Base-by-base conservation (phyloP, 1,140 invertebrate species). In the Drosophila fuyamai region DNA sequence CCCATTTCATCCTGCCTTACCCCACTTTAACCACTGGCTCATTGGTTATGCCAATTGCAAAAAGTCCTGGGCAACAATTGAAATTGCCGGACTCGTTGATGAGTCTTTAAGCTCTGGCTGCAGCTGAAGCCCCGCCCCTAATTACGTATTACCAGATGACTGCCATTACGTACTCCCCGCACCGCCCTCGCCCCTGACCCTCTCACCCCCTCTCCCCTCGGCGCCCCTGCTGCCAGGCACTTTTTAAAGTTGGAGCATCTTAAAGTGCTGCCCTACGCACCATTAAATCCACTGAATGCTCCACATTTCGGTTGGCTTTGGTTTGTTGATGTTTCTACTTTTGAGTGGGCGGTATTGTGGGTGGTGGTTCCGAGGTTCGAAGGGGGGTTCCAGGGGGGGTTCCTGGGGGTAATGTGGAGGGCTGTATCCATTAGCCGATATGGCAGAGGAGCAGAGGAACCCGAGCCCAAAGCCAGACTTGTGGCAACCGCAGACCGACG, bases 231-330 rank as follows among this genome's bases (percentile, higher is more conserved):
- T n/a, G 1, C 2, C 16, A 16, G 43, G 14, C 10, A 5, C 40
- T 10, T 32, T 73, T 82, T 77, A 76, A 83, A 51, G 57, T 47
- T 38, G 41, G 38, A 47, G 46, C 51, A 56, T 76, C 76, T 86
- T 86, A 62, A 86, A 82, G 74, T 70, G 44, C 50, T 57, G 72
- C 48, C 18, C 29, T 18, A 79, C 70, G 79, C 83, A 79, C 68
- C 83, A 86, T 88, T 86, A 88, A 76, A 72, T 88, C 56, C 61
- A 56, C 75, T 51, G 66, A 88, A 88, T 82, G 83, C 58, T 72
- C 58, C 56, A 74, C 74, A 68, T 67, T 81, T 63, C 13, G 55
- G 44, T 66, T 60, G 41, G 53, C 38, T 57, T 47, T 61, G 43
- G 51, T 46, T 32, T 59, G 58, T 58, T 32, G 41, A n/a, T 63